Evolutionary conservation across 1,140 invertebrate species (phyloP).

Genomic region (Neodiprion pinetum): DNA sequence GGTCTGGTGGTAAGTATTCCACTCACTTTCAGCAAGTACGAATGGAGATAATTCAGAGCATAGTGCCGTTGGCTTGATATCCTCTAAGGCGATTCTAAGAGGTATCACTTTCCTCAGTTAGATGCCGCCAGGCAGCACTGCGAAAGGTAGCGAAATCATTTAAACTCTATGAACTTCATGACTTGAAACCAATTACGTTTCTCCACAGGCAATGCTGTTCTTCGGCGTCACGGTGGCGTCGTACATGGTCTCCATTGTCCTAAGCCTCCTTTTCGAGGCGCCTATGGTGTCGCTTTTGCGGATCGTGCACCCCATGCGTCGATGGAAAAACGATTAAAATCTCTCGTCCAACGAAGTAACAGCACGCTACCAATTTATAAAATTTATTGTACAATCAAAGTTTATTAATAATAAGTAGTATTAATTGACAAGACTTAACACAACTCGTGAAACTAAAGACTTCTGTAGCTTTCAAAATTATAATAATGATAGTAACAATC

Average conservation of each 20-base stretch:
- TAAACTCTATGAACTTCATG: background rate
- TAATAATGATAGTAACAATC: background rate
- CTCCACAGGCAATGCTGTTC: constrained; percentile 42
- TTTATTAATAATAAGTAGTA: no score
- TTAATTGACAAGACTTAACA: no score
- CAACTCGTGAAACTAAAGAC: no score
- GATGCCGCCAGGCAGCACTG: background rate
- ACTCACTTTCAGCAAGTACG: background rate
- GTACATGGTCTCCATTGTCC: constrained; percentile 38
- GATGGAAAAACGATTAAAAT: constrained; percentile 36
- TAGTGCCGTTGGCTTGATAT: background rate
- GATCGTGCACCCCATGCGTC: constrained; percentile 46
- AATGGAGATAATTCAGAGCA: background rate
- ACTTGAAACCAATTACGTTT: constrained; percentile 5
- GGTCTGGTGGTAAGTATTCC: constrained; percentile 42
- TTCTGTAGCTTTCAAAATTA: no score
- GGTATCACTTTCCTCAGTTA: background rate
- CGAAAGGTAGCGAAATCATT: background rate
- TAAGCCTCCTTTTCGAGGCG: constrained; percentile 48
- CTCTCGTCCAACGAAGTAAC: background rate
- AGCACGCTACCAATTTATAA: background rate
- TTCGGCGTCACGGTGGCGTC: constrained; percentile 39
- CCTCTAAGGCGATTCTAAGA: background rate
- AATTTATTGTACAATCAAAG: no score
- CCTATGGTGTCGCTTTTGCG: constrained; percentile 48